A percentile compares a stretch with the other conserved stretches of the same genome.
Conservation (phyloP, 2,797 vertebrate genomes). For the Lagothrix lagotricha region DNA sequence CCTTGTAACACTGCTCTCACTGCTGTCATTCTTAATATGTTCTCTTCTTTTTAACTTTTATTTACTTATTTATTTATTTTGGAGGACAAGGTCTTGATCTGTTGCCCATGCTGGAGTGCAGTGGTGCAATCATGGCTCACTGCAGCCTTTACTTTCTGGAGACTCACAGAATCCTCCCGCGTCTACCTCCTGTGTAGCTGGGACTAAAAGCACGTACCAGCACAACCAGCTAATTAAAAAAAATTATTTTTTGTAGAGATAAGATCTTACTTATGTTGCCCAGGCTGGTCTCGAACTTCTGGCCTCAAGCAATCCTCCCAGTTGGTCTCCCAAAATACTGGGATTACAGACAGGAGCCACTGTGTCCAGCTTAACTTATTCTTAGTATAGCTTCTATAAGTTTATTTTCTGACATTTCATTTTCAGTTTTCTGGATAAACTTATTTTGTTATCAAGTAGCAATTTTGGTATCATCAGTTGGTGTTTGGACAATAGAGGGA, state of each 20-base stretch:
- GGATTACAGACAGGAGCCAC: not conserved
- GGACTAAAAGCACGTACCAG: not conserved
- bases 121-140: not conserved
- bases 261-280: not conserved
- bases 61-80: too few species aligned
- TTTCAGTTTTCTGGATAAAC: conserved; percentile 18
- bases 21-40: not conserved
- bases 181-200: not conserved
- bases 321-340: not conserved
- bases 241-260: not conserved
- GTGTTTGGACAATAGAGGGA: not conserved
- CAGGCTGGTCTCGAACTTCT: not conserved
- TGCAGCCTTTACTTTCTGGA: not conserved
- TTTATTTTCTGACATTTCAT: not conserved
- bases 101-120: not conserved
- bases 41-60: not conserved
- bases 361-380: not conserved
- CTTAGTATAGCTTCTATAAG: not conserved
- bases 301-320: not conserved
- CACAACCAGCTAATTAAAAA: not conserved
- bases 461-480: not conserved
- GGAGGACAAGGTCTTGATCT: not conserved
- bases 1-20: not conserved
- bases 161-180: not conserved
- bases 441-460: not conserved